Conservation (phyloP, 2,888 invertebrate species). For the Drosophila trichaetosa region DNA sequence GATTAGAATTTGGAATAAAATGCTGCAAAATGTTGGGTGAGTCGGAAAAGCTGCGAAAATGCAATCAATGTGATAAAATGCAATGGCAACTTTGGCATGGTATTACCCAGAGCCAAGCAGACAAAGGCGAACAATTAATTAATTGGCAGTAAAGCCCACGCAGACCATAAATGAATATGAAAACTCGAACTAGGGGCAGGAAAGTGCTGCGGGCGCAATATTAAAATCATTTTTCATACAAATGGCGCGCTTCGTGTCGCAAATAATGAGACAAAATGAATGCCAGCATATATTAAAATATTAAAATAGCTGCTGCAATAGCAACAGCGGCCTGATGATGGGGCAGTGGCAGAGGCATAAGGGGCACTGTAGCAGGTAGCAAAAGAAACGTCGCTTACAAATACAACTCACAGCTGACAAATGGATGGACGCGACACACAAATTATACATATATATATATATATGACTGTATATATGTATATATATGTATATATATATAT, state of each 20-base stretch:
- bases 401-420: constrained; percentile 56
- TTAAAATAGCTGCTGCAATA: constrained; percentile 50
- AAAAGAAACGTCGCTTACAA: constrained; percentile 23
- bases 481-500: constrained; percentile 36
- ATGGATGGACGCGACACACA: constrained; percentile 54
- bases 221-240: constrained; percentile 68
- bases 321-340: background rate
- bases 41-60: background rate
- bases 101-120: background rate
- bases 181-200: constrained; percentile 30
- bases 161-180: constrained; percentile 35
- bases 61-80: background rate
- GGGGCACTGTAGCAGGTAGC: background rate
- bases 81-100: background rate
- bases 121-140: constrained; percentile 41
- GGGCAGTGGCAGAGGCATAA: background rate
- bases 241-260: constrained; percentile 43
- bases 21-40: background rate
- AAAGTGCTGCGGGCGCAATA: constrained; percentile 47
- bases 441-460: constrained; percentile 39
- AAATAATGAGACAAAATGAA: constrained; percentile 67
- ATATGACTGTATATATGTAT: background rate
- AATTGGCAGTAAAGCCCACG: constrained; percentile 26
- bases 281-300: constrained; percentile 73
- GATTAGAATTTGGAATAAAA: background rate